Conservation (phyloP, 2,113 vertebrate genomes). For the Nesogale talazaci region DNA sequence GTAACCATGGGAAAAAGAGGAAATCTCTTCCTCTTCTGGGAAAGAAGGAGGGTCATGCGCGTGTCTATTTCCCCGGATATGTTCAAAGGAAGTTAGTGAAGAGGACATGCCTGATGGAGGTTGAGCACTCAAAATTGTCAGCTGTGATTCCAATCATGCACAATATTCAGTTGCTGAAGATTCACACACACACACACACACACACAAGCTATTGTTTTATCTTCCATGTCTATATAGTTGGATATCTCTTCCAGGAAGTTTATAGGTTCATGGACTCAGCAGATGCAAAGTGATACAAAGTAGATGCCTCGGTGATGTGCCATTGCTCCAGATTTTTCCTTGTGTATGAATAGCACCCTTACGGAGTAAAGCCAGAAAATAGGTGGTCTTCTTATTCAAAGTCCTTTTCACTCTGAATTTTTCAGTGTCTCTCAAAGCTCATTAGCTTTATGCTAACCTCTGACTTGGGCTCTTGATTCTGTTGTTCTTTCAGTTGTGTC, state of each 20-base stretch:
- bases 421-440: neutral
- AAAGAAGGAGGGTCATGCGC: neutral
- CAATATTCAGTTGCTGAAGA: no score
- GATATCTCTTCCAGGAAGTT: neutral
- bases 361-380: neutral
- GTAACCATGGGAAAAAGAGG: no score
- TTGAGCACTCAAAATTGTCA: neutral
- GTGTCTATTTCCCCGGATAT: neutral
- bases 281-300: conserved; percentile 41
- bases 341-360: neutral
- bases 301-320: neutral
- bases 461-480: conserved; percentile 7
- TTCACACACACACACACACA: no score
- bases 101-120: neutral
- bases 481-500: conserved; percentile 4
- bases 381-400: neutral
- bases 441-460: neutral
- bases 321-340: neutral
- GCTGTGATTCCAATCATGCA: no score
- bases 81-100: neutral
- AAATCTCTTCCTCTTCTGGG: no score
- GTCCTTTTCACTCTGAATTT: neutral
- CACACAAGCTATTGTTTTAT: neutral
- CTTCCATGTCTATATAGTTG: neutral
- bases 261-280: neutral